These are phyloP conservation scores for Zaprionus tsacasi DNA, from an alignment of 1,140 invertebrate species.

Conservation along the genomic window DNA sequence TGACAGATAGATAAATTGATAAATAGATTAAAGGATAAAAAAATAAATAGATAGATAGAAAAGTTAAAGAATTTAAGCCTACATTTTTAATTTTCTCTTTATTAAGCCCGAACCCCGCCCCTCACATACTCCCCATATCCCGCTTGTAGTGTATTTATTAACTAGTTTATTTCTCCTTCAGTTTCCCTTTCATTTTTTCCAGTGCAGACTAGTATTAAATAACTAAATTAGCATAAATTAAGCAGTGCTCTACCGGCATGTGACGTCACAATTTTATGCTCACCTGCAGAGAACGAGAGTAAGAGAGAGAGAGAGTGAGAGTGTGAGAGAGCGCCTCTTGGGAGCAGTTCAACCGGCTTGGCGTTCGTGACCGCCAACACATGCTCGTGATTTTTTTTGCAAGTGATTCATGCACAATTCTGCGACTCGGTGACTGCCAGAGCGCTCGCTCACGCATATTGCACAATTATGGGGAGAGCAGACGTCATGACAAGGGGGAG, in stretches of 20 bases:
- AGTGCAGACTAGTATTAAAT: slow-evolving; percentile 14
- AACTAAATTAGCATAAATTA: slow-evolving; percentile 31
- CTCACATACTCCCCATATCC: not conserved
- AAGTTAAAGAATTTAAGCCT: too few relatives aligned
- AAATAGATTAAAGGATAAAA: too few relatives aligned
- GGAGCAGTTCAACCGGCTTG: slow-evolving; percentile 23
- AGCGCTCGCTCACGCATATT: slow-evolving; percentile 23
- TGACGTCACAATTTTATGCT: slow-evolving; percentile 26
- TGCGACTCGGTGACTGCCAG: not conserved
- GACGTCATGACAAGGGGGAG: slow-evolving; percentile 26
- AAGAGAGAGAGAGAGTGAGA: slow-evolving; percentile 1
- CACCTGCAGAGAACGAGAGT: not conserved
- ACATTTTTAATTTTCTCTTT: too few relatives aligned
- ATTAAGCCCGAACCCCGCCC: not conserved
- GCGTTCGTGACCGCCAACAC: slow-evolving; percentile 68
- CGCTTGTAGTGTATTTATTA: not conserved
- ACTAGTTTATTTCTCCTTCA: slow-evolving; percentile 2
- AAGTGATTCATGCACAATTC: slow-evolving; percentile 55
- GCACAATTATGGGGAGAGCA: slow-evolving; percentile 29
- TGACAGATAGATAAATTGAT: too few relatives aligned
- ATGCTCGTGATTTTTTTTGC: slow-evolving; percentile 19
- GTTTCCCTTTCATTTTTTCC: slow-evolving; percentile 1
- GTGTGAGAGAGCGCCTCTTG: slow-evolving; percentile 6
- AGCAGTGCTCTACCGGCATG: not conserved
- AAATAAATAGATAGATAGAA: too few relatives aligned